Base-by-base conservation (phyloP, 1,140 invertebrate species). In the Apocrypta bakeri region DNA sequence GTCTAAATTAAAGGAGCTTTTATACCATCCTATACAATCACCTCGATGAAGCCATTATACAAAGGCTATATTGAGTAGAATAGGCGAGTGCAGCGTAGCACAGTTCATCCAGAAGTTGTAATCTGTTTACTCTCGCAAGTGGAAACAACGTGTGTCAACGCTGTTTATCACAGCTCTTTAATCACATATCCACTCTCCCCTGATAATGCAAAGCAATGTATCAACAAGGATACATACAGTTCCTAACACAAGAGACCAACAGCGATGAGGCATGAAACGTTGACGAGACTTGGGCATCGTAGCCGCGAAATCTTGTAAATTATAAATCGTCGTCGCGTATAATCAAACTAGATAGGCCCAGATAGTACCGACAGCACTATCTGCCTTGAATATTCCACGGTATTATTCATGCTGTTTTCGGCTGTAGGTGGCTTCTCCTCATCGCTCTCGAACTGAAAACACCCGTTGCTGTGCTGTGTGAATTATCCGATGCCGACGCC, bases 331-430 rank as follows among this genome's bases (percentile, higher is more conserved):
- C 27, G 40, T n/a, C 42, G 68, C 79, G 79, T 64, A 73, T 80
- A 73, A 80, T 80, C 69, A 80, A 79, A 72, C 78, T 72, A 72
- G 40, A 61, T 27, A 24, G 24, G 2, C 33, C 33, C 33, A 2
- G 25, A 0, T 21, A 14, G 25, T n/a, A 21, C 74, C 42, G 7
- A 9, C 27, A 2, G 25, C 12, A 17, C 8, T 66, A 8, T 11
- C 14, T 66, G n/a, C 37, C 37, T 42, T 79, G 63, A 79, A 79
- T 71, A 79, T 79, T 71, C 78, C 40, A 72, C 31, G 72, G 79
- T 63, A 80, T 80, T 63, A 73, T 73, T 42, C 79, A 61, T 72
- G 69, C 31, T 71, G 64, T 48, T 68, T 66, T 68, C 64, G 63
- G 24, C n/a, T n/a, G n/a, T 25, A n/a, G 74, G 33, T 9, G 33